phyloP scores from a whole-genome alignment of 2,888 invertebrate genomes.

The Ecliptopera silaceata region DNA sequence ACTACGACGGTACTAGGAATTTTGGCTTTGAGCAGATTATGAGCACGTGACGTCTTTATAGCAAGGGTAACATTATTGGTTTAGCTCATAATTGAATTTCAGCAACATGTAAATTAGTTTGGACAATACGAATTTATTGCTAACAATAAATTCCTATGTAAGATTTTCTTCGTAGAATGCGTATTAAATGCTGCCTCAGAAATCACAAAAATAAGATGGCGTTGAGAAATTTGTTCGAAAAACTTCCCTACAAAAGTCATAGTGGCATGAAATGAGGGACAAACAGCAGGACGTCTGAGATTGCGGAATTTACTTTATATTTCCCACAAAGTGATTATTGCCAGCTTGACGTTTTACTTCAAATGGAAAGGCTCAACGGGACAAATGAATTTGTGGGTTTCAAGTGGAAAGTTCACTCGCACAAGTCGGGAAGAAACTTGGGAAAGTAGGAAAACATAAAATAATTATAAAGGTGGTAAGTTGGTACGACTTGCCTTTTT shows the following conservation, averaged over 20 bases:
- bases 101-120: constrained; percentile 1
- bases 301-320: constrained; percentile 30
- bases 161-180: too few relatives aligned
- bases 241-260: constrained; percentile 16
- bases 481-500: background rate
- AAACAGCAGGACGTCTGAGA: constrained; percentile 21
- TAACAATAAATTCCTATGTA: too few relatives aligned
- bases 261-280: constrained; percentile 30
- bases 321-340: constrained; percentile 26
- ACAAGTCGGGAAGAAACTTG: background rate
- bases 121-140: too few relatives aligned
- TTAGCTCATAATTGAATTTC: constrained; percentile 13
- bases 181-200: too few relatives aligned
- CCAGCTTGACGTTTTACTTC: constrained; percentile 20
- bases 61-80: constrained; percentile 17
- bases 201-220: background rate
- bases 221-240: constrained; percentile 6
- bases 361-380: constrained; percentile 15
- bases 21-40: constrained; percentile 35
- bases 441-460: background rate
- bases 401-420: constrained; percentile 3
- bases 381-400: constrained; percentile 12
- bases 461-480: background rate
- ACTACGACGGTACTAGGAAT: constrained; percentile 39
- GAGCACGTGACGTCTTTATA: constrained; percentile 23